Conservation (phyloP, 2,113 vertebrate genomes). For the Rhea pennata region DNA sequence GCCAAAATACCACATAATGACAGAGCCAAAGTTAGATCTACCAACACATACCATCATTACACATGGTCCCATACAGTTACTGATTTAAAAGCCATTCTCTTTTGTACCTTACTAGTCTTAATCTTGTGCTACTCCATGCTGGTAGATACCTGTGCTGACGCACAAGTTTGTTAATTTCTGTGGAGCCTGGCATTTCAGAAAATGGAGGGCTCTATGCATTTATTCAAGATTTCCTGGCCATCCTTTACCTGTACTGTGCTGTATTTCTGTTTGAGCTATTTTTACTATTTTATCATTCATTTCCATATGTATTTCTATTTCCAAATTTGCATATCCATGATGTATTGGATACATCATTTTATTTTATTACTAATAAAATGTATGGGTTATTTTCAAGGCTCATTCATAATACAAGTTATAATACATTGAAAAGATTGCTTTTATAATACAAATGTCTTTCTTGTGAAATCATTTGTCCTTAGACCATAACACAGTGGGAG, state of each 20-base stretch:
- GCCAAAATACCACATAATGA: neutral
- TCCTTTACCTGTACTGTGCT: neutral
- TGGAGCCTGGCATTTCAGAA: neutral
- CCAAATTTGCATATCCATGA: no score
- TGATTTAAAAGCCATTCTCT: neutral
- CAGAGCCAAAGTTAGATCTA: neutral
- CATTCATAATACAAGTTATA: neutral
- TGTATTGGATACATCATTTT: neutral
- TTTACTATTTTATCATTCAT: neutral
- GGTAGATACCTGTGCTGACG: neutral
- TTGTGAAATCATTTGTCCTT: slow-evolving; percentile 26
- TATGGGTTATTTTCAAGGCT: neutral
- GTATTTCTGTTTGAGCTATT: neutral
- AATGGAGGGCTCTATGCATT: neutral
- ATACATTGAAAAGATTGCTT: neutral
- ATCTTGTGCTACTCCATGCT: neutral
- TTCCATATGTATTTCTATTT: neutral
- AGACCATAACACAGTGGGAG: no score
- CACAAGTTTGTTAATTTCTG: neutral
- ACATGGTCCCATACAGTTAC: neutral
- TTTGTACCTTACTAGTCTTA: neutral
- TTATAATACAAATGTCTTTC: neutral
- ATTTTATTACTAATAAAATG: neutral
- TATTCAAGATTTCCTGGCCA: neutral
- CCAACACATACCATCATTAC: neutral